Conservation (phyloP, 2,888 invertebrate genomes). For the Acanthoscelides obtectus region DNA sequence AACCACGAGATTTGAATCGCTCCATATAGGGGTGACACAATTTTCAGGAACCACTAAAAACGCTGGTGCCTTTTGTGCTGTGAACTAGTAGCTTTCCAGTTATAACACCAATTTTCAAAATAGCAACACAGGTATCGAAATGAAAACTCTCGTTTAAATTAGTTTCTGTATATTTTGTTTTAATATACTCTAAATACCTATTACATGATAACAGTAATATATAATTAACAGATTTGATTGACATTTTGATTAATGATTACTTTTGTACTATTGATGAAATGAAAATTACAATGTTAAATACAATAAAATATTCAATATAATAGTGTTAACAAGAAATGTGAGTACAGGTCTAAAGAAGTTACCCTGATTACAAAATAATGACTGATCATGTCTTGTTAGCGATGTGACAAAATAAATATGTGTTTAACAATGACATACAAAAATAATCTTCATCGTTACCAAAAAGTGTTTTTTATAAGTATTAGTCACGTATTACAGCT, state of each 20-base stretch:
- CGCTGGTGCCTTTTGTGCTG: too few species aligned
- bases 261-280: slow-evolving; percentile 31
- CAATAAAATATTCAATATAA: neutral
- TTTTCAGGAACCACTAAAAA: too few species aligned
- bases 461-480: too few species aligned
- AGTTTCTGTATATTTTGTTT: neutral
- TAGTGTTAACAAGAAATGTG: neutral
- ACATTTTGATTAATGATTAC: slow-evolving; percentile 23
- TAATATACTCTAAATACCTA: neutral
- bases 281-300: slow-evolving; percentile 13
- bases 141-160: neutral
- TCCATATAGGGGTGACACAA: too few species aligned
- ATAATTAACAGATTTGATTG: slow-evolving; percentile 25
- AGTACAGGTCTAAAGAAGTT: neutral
- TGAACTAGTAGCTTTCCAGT: too few species aligned
- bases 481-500: too few species aligned
- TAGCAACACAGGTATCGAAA: neutral
- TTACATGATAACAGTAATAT: slow-evolving; percentile 1
- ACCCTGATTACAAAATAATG: neutral
- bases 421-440: neutral
- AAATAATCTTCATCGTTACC: neutral
- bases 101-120: too few species aligned
- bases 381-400: neutral
- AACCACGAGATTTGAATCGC: too few species aligned
- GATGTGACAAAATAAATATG: neutral